A percentile compares a stretch with the other conserved stretches of the same genome.
Evolutionary conservation across 1,140 invertebrate genomes (phyloP).

Genomic region (Sesamia nonagrioides): DNA sequence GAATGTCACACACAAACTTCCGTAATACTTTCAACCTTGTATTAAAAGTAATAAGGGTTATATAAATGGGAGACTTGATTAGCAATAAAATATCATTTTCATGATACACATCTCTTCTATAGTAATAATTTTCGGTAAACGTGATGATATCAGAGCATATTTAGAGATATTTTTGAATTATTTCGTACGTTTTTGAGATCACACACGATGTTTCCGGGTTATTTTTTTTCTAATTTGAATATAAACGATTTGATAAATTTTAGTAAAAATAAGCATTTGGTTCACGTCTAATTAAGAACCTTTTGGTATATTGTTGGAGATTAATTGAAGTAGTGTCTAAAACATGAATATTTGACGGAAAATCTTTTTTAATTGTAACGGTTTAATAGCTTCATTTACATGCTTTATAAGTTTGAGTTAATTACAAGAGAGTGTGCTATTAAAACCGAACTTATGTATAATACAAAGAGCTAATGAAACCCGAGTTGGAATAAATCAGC

Average conservation of each 20-base stretch:
- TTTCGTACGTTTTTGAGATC: conserved; percentile 61
- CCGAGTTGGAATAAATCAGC: too few relatives aligned
- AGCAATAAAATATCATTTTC: conserved; percentile 72
- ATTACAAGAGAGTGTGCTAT: conserved; percentile 10
- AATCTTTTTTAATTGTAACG: conserved; percentile 35
- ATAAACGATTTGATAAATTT: conserved; percentile 37
- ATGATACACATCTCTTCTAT: conserved; percentile 66
- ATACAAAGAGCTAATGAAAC: too few relatives aligned
- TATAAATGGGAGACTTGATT: conserved; percentile 49
- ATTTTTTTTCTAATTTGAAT: conserved; percentile 48
- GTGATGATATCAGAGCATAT: conserved; percentile 71
- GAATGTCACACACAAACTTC: conserved; percentile 34
- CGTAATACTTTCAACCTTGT: conserved; percentile 53
- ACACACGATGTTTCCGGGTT: conserved; percentile 75
- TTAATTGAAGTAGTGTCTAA: conserved; percentile 35
- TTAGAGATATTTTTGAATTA: conserved; percentile 57
- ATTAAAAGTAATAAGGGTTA: conserved; percentile 41
- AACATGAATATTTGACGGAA: conserved; percentile 32
- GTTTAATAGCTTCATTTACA: background rate
- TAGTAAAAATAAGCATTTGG: conserved; percentile 16
- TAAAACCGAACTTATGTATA: background rate
- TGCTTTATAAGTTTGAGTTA: background rate
- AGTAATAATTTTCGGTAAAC: conserved; percentile 60
- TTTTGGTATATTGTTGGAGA: conserved; percentile 33
- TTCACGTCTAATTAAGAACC: conserved; percentile 36